Percentiles rank a stretch among this genome's conserved stretches.
Evolutionary conservation across 2,888 invertebrate genomes (phyloP).

Genomic region (Trachelus tabidus): DNA sequence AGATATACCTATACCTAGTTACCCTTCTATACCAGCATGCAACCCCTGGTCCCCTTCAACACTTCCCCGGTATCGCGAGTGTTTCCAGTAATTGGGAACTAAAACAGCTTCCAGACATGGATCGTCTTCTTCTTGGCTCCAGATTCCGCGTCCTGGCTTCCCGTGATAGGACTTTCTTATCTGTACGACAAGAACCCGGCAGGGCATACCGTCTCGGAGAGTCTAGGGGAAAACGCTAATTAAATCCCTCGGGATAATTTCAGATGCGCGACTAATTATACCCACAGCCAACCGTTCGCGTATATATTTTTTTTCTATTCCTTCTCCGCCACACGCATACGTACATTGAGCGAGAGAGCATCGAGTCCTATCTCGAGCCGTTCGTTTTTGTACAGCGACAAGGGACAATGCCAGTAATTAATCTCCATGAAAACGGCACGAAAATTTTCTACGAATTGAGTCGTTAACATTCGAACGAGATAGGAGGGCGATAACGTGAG

Average conservation of each 20-base stretch:
- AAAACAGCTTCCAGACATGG: constrained; percentile 51
- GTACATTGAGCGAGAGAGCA: not conserved
- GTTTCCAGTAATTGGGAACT: constrained; percentile 56
- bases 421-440: not conserved
- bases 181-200: not conserved
- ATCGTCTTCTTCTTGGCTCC: constrained; percentile 12
- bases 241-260: not conserved
- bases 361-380: not conserved
- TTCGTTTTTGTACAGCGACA: not conserved
- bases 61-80: constrained; percentile 45
- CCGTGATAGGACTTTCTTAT: not conserved
- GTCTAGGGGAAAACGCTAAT: not conserved
- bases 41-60: constrained; percentile 32
- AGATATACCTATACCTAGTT: not conserved
- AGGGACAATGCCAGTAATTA: not conserved
- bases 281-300: not conserved
- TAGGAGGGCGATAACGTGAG: not conserved
- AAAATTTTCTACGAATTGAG: not conserved
- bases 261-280: not conserved
- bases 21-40: not conserved
- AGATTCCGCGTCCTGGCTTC: not conserved
- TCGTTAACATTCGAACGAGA: not conserved
- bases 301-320: not conserved
- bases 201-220: not conserved
- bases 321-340: not conserved